Conservation (phyloP, 2,113 vertebrate species). For the Microcebus griseorufus region DNA sequence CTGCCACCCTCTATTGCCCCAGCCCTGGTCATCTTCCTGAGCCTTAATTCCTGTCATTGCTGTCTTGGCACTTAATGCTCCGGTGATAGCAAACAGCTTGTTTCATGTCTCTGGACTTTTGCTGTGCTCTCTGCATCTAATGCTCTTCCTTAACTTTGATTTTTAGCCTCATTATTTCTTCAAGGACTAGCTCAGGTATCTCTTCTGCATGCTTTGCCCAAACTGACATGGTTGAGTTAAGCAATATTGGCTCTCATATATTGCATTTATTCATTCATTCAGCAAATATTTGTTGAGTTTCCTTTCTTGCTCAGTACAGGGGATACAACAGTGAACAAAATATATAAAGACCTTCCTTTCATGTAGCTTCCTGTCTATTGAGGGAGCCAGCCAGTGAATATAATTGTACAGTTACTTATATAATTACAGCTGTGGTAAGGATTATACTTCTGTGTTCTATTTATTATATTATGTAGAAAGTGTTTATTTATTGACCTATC, state of each 20-base stretch:
- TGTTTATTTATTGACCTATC: background rate
- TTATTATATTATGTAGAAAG: background rate
- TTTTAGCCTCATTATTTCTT: background rate
- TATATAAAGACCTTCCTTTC: background rate
- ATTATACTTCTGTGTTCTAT: background rate
- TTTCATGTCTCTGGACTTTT: background rate
- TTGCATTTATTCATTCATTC: background rate
- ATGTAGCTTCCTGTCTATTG: background rate
- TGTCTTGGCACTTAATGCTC: background rate
- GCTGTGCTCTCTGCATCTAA: background rate
- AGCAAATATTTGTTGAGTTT: background rate
- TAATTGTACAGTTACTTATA: background rate
- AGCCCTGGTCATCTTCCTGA: background rate
- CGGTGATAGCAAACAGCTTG: background rate
- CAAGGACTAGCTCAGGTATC: background rate
- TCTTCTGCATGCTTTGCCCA: conserved; percentile 2
- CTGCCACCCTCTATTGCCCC: background rate
- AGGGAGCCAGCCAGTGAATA: conserved; percentile 24
- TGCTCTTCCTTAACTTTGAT: background rate
- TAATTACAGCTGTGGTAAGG: background rate
- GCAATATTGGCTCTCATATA: background rate
- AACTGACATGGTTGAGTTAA: background rate
- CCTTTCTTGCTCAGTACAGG: background rate
- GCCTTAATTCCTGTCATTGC: background rate
- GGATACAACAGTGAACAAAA: background rate